Conservation (phyloP, 2,113 vertebrate genomes). For the Scortum barcoo region DNA sequence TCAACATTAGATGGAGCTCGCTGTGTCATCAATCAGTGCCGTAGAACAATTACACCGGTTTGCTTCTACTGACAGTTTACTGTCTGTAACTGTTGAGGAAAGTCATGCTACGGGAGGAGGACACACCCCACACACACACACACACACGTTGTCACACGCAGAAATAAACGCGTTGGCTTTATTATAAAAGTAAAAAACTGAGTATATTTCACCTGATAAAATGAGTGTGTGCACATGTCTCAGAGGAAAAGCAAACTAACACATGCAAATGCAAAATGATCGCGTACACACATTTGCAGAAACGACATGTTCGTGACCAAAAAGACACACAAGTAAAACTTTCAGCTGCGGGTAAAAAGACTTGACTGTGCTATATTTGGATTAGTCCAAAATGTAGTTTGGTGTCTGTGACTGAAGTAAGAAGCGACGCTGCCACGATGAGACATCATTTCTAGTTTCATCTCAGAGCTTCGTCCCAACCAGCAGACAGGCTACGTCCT, state of each 20-base stretch:
- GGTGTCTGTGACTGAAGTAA: conserved; percentile 62
- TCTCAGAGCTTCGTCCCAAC: conserved; percentile 17
- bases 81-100: conserved; percentile 65
- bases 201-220: background rate
- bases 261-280: background rate
- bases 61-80: conserved; percentile 64
- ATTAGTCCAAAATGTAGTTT: conserved; percentile 32
- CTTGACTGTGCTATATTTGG: conserved; percentile 61
- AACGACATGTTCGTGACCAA: conserved; percentile 23
- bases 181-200: background rate
- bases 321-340: conserved; percentile 37
- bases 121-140: background rate
- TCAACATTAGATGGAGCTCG: conserved; percentile 54
- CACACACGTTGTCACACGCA: background rate
- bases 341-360: conserved; percentile 30
- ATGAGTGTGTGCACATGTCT: background rate
- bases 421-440: conserved; percentile 55
- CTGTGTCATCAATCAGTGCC: conserved; percentile 74
- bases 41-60: conserved; percentile 73
- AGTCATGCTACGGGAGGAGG: conserved; percentile 21
- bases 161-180: background rate
- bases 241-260: background rate
- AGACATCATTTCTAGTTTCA: conserved; percentile 58
- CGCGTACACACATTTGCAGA: background rate
- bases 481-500: conserved; percentile 40